Conservation (phyloP, 1,140 invertebrate genomes). For the Drosophila funebris region DNA sequence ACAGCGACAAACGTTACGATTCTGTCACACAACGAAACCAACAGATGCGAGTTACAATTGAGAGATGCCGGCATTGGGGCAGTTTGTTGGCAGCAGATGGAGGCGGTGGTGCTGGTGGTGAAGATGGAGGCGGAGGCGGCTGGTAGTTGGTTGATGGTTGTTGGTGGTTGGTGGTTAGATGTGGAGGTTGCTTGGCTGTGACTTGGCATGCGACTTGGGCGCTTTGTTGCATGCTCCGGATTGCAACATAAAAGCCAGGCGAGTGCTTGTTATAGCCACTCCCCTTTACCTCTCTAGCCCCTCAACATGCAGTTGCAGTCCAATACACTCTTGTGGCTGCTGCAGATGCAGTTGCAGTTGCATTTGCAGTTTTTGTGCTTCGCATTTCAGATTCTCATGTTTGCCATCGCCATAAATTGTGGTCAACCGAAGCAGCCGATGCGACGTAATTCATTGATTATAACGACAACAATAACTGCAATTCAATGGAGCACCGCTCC, state of each 20-base stretch:
- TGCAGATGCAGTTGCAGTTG: slow-evolving; percentile 40
- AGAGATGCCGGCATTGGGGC: slow-evolving; percentile 29
- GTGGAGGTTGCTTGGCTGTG: slow-evolving; percentile 28
- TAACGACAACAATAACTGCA: slow-evolving; percentile 79
- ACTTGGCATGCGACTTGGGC: slow-evolving; percentile 48
- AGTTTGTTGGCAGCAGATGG: slow-evolving; percentile 21
- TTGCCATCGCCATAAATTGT: slow-evolving; percentile 77
- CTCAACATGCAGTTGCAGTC: background rate
- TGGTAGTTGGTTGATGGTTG: background rate
- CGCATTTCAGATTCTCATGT: slow-evolving; percentile 74
- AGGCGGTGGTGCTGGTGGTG: slow-evolving; percentile 13
- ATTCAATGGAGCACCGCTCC: slow-evolving; percentile 15
- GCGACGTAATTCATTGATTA: slow-evolving; percentile 81
- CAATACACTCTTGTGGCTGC: slow-evolving; percentile 28
- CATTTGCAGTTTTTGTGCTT: slow-evolving; percentile 58
- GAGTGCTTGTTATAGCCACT: slow-evolving; percentile 49
- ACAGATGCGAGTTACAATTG: slow-evolving; percentile 59
- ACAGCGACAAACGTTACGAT: slow-evolving; percentile 58
- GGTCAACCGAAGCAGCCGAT: slow-evolving; percentile 80
- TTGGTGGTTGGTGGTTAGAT: slow-evolving; percentile 1
- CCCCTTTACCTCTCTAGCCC: background rate
- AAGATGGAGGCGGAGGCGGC: background rate
- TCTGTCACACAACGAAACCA: slow-evolving; percentile 63
- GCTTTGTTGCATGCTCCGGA: slow-evolving; percentile 65
- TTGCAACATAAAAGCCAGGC: slow-evolving; percentile 67